Base-by-base conservation (phyloP, 2,888 invertebrate species). In the Drosophila mimetica region DNA sequence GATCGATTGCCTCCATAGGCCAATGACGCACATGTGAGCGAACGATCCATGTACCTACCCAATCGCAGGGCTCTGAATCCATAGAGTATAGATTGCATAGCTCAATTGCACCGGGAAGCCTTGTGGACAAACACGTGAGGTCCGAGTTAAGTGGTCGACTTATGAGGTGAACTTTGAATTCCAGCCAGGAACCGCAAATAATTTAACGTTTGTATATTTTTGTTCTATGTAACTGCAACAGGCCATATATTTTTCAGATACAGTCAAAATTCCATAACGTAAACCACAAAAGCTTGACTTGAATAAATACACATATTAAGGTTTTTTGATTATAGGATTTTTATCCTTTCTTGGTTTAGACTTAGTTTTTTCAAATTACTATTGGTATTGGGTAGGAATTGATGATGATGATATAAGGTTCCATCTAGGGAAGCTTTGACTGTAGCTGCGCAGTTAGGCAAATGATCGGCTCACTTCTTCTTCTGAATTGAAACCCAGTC, bases 371-470 rank as follows among this genome's bases (percentile, higher is more conserved):
- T n/a, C n/a, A n/a, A n/a, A n/a, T n/a, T n/a, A n/a, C n/a, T n/a
- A n/a, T n/a, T n/a, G n/a, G n/a, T n/a, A n/a, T n/a, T n/a, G n/a
- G n/a, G n/a, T n/a, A n/a, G n/a, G n/a, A n/a, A n/a, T n/a, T n/a
- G n/a, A n/a, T n/a, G n/a, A n/a, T n/a, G n/a, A n/a, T n/a, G n/a
- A n/a, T n/a, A n/a, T n/a, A n/a, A n/a, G n/a, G n/a, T n/a, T n/a
- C 8, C n/a, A 8, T 16, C 8, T 18, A 2, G 8, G 11, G 8
- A 8, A n/a, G 18, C 3, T 22, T 22, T 18, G 18, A 28, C 55
- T 51, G 51, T 57, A 55, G 61, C 8, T 47, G 46, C 58, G 61
- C 58, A 46, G 25, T 61, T 47, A 32, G 9, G 14, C 32, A 47
- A 44, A 37, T 28, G 30, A 39, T 47, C 46, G 50, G 34, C 22